Conservation (phyloP, 2,113 vertebrate species). For the Dascyllus trimaculatus region DNA sequence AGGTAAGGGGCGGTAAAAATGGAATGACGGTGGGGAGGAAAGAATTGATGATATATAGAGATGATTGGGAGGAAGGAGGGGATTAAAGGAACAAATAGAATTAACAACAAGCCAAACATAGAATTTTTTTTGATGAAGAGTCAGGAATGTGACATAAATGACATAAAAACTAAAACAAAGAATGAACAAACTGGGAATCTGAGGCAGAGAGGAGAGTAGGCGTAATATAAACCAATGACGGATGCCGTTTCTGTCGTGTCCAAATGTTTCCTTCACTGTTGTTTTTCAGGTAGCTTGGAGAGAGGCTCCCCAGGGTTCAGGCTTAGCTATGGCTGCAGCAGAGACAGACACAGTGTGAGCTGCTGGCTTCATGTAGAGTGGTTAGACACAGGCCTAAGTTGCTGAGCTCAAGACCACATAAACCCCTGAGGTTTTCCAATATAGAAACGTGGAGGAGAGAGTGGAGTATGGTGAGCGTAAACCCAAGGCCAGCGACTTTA, state of each 20-base stretch:
- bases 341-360: slow-evolving; percentile 60
- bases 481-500: background rate
- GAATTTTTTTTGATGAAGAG: background rate
- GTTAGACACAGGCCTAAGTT: slow-evolving; percentile 52
- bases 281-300: slow-evolving; percentile 60
- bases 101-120: background rate
- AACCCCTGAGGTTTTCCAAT: slow-evolving; percentile 35
- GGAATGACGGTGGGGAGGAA: background rate
- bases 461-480: background rate
- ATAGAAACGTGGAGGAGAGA: slow-evolving; percentile 16
- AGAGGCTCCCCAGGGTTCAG: slow-evolving; percentile 61
- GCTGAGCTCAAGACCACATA: slow-evolving; percentile 47
- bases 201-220: slow-evolving; percentile 9
- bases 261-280: slow-evolving; percentile 64
- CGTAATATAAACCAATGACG: slow-evolving; percentile 40
- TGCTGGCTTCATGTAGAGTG: slow-evolving; percentile 55
- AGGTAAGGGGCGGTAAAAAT: slow-evolving; percentile 14
- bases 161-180: background rate
- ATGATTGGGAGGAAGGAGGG: background rate
- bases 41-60: background rate
- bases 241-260: slow-evolving; percentile 50
- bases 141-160: background rate
- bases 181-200: slow-evolving; percentile 25
- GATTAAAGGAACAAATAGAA: slow-evolving; percentile 12
- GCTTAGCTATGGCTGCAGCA: slow-evolving; percentile 65